Base-by-base conservation (phyloP, 2,888 invertebrate genomes). In the Drosophila mayaguana region DNA sequence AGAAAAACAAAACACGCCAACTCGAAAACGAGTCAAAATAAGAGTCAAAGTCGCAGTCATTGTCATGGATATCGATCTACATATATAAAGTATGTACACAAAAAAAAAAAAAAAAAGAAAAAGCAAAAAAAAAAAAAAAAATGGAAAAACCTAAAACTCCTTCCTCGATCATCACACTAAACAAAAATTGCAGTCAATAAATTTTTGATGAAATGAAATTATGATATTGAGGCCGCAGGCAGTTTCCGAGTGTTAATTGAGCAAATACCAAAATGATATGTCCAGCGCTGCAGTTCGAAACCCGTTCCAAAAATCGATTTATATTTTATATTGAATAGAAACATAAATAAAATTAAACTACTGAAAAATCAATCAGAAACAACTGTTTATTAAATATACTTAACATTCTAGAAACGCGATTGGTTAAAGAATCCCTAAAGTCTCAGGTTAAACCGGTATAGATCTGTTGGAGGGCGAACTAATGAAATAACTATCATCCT, bases 181-280 rank as follows among this genome's bases (percentile, higher is more conserved):
- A 25, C 46, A 61, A 28, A 75, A 75, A 66, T 75, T 77, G 38
- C 56, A 75, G 75, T 77, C 42, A 77, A 66, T 75, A 66, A 75
- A 75, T 48, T 72, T 54, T 65, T 12, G 5, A 48, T 48, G 28
- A n/a, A 50, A 50, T 0, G 2, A 32, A 50, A 50, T 32, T 18
- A 6, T 20, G 28, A 25, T 36, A 16, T 12, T 18, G 40, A 28
- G 38, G 22, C 18, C 0, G 5, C 25, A 25, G 28, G 11, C 6
- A 32, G 28, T 50, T 2, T 2, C 18, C 32, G 3, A 18, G n/a
- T 32, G 48, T 50, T 6, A 28, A 11, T 32, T 18, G n/a, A 48
- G 18, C 18, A 5, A 28, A 20, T n/a, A 14, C 22, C 6, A n/a
- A 45, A 45, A 22, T n/a, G 22, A 45, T 22, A 9, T 48, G 28